These are phyloP conservation scores for Siphamia tubifer DNA, from an alignment of 2,113 vertebrate genomes.

Conservation along the genomic window DNA sequence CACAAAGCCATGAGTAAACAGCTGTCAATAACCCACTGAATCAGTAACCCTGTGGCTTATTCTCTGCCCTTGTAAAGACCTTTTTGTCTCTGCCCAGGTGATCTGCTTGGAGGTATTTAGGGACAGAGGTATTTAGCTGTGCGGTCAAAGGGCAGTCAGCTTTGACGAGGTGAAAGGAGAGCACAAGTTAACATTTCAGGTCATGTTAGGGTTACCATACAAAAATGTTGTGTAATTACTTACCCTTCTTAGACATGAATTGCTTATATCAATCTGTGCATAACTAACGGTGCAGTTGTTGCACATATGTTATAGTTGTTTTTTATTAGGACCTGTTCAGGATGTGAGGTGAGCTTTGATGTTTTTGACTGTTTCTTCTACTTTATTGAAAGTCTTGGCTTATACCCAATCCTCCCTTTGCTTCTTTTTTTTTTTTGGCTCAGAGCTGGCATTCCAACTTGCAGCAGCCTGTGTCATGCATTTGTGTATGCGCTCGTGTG, in stretches of 20 bases:
- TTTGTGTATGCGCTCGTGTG: slow-evolving; percentile 17
- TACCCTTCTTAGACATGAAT: background rate
- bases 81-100: background rate
- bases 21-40: background rate
- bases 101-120: slow-evolving; percentile 29
- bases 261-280: background rate
- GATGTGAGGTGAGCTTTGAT: slow-evolving; percentile 1
- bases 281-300: background rate
- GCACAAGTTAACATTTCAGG: slow-evolving; percentile 3
- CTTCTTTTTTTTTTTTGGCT: slow-evolving; percentile 24
- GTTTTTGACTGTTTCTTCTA: slow-evolving; percentile 47
- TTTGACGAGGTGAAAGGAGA: background rate
- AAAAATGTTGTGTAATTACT: background rate
- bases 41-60: background rate
- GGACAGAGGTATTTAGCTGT: background rate
- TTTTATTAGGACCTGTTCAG: background rate
- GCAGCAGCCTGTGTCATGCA: slow-evolving; percentile 12
- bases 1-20: background rate
- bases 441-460: slow-evolving; percentile 44
- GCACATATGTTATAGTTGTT: background rate
- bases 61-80: background rate
- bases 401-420: slow-evolving; percentile 48
- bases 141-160: slow-evolving; percentile 21
- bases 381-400: slow-evolving; percentile 56
- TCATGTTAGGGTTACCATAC: background rate